Base-by-base conservation (phyloP, 2,888 invertebrate genomes). In the Bombylius major region DNA sequence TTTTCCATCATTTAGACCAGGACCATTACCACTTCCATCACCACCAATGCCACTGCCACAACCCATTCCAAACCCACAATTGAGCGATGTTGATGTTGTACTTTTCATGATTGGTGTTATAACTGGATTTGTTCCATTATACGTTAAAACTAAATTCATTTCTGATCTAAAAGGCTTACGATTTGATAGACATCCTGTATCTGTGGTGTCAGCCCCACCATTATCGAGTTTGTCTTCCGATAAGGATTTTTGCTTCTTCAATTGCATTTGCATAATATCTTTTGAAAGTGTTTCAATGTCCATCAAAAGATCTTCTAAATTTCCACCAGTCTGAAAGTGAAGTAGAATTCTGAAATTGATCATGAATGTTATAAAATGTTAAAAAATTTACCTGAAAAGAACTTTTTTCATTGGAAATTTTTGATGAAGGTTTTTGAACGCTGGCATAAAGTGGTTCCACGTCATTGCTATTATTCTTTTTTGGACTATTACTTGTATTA, bases 231-330 rank as follows among this genome's bases (percentile, higher is more conserved):
- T 56, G 31, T 62, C 57, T 53, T 60, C 58, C 7, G 58, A 58
- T 23, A 46, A 49, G 45, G 69, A 68, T 54, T 64, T 68, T 47
- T 64, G 67, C 48, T 69, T 70, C 33, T 70, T 68, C 50, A 72
- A 51, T 56, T 73, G 72, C 56, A 74, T 69, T 47, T 70, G 69
- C 56, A 71, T 57, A 23, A 73, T 70, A 47, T 73, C 73, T 55
- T 69, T 70, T 1, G 79, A 79, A 55, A 80, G 76, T 0, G 80
- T 78, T 66, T 84, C 82, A 7, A 85, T 83, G 59, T 86, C 85
- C 57, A 83, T 81, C 0, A 86, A 71, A 48, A 86, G 71, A 59
- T 85, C 82, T 62, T 86, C 85, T 47, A 86, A 73, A 65, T 85
- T 85, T 0, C 83, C 83, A 12, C 81, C 82, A 33, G 78, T 80